Evolutionary conservation across 1,140 invertebrate genomes (phyloP), one percentile per base, ranked within the genome.

Genomic region (Bombus pyrosoma): DNA sequence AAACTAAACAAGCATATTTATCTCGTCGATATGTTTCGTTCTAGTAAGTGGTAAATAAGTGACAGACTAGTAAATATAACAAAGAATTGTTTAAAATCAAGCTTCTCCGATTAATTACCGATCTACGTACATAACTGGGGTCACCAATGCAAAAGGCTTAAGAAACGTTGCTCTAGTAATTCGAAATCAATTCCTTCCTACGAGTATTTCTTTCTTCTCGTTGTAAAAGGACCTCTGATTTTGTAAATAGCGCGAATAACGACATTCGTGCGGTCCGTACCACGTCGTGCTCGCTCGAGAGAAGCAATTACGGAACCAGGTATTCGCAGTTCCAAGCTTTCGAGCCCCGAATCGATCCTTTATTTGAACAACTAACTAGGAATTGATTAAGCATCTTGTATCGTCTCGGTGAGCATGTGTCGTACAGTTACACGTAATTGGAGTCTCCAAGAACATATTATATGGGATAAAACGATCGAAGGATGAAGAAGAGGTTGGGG

Each of bases 201-300:
- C n/a, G 22, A 53, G 47, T 28, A 12, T 73, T 4, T 41, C 9
- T 74, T 34, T 9, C 9, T 25, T 25, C 32, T 18, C 25, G 13
- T 43, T 28, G 8, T 12, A 15, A 83, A 39, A 53, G 32, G 41
- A 73, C 25, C 18, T 37, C 59, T 37, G 22, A 47, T 76, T 75
- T 53, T 10, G 25, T n/a, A 75, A 64, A 82, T n/a, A 82, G n/a
- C n/a, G 10, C 39, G 64, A 64, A 82, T n/a, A 82, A 39, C n/a
- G 18, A 12, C 4, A 28, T 43, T 62, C 62, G 43, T 34, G 39
- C 28, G 43, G 32, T 57, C 59, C 69, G 39, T 64, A 28, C 12
- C 8, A 12, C 34, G 34, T 39, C 34, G 18, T n/a, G 34, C 47
- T 81, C 39, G 25, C 47, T 71, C 53, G 9, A 18, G 32, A 43